Conservation (phyloP, 1,140 invertebrate genomes). For the Sweltsa coloradensis region DNA sequence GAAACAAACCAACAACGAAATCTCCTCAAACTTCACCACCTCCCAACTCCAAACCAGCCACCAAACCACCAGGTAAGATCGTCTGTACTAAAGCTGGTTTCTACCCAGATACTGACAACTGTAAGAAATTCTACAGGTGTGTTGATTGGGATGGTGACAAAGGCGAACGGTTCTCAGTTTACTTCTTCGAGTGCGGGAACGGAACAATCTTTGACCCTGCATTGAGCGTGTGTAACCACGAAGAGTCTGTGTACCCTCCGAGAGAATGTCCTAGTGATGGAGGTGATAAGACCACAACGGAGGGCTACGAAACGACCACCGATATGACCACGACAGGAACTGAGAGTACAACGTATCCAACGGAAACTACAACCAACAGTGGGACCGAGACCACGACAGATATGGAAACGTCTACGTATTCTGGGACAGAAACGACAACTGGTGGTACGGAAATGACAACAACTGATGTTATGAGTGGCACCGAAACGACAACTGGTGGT, state of each 20-base stretch:
- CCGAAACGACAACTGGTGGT: constrained; percentile 19
- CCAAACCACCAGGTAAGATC: constrained; percentile 23
- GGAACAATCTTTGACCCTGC: constrained; percentile 42
- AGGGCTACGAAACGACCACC: constrained; percentile 6
- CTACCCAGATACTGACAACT: constrained; percentile 47
- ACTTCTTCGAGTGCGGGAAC: constrained; percentile 35
- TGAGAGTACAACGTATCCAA: constrained; percentile 17
- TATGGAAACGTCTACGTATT: constrained; percentile 14
- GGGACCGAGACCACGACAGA: constrained; percentile 12
- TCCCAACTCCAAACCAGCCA: not conserved
- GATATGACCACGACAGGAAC: constrained; percentile 10
- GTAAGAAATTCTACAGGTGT: constrained; percentile 58
- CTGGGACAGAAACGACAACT: constrained; percentile 18
- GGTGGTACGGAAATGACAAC: constrained; percentile 14
- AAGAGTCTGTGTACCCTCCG: constrained; percentile 36
- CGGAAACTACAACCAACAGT: constrained; percentile 14
- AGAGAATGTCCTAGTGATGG: constrained; percentile 28
- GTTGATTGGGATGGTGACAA: constrained; percentile 42
- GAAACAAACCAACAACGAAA: not conserved
- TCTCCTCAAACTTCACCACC: not conserved
- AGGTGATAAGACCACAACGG: not conserved
- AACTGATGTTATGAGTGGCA: constrained; percentile 3
- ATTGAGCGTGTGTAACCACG: constrained; percentile 37
- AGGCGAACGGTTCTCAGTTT: constrained; percentile 44
- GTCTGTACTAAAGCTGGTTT: constrained; percentile 44